These are phyloP conservation scores for Calephelis perditalis DNA, from an alignment of 2,888 invertebrate genomes.

Conservation along the genomic window DNA sequence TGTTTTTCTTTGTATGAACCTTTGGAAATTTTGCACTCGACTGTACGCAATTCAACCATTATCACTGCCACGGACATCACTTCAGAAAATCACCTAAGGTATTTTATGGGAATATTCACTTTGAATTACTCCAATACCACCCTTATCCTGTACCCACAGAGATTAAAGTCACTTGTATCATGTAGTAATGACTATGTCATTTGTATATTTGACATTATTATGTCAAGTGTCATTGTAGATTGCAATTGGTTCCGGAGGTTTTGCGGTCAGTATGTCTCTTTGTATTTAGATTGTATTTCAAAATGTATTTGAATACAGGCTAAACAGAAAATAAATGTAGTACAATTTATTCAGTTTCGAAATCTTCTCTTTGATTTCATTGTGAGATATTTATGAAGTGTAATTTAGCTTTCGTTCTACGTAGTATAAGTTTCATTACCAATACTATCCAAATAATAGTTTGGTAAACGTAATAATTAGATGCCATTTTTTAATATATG, in stretches of 20 bases:
- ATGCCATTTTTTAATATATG: no score
- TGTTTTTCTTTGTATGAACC: no score
- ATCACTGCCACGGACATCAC: conserved; percentile 7
- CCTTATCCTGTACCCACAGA: background rate
- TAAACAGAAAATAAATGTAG: conserved; percentile 10
- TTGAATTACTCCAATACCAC: background rate
- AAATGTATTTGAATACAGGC: conserved; percentile 16
- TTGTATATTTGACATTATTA: conserved; percentile 11
- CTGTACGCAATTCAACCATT: background rate
- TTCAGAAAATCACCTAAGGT: conserved; percentile 6
- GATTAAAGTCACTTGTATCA: background rate
- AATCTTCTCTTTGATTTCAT: background rate
- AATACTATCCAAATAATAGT: no score
- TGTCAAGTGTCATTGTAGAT: conserved; percentile 13
- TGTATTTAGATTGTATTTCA: conserved; percentile 31
- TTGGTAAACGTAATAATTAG: no score
- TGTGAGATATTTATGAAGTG: no score
- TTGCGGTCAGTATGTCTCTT: conserved; percentile 28
- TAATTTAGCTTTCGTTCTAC: no score
- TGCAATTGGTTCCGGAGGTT: conserved; percentile 28
- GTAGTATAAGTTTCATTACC: no score
- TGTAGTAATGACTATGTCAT: background rate
- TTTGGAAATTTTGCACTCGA: background rate
- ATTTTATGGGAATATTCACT: background rate
- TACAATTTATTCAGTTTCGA: conserved; percentile 4